Evolutionary conservation across 2,113 vertebrate genomes (phyloP).

Genomic region (Calidris pugnax): DNA sequence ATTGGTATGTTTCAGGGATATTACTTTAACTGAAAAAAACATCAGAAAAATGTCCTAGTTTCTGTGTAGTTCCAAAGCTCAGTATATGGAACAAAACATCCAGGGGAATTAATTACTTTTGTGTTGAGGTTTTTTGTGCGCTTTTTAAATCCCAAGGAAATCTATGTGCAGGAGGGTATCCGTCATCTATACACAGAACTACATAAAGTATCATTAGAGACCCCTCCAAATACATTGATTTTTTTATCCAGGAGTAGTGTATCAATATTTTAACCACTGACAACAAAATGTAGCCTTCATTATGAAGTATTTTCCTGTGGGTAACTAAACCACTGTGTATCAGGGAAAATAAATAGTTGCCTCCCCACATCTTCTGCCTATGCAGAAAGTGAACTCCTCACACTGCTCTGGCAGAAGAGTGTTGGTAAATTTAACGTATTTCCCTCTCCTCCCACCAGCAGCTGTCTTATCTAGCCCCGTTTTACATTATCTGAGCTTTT

Average conservation of each 20-base stretch:
- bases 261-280: constrained; percentile 41
- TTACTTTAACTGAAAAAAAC: constrained; percentile 34
- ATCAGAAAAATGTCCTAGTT: constrained; percentile 49
- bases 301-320: constrained; percentile 33
- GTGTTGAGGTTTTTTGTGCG: not conserved
- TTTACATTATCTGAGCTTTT: not conserved
- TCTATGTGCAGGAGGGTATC: not conserved
- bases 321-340: not conserved
- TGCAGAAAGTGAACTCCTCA: not conserved
- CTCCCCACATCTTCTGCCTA: not conserved
- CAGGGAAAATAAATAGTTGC: constrained; percentile 12
- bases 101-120: constrained; percentile 59
- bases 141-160: constrained; percentile 45
- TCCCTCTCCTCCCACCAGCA: not conserved
- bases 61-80: constrained; percentile 39
- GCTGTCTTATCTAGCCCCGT: not conserved
- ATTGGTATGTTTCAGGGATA: constrained; percentile 14
- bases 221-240: constrained; percentile 9
- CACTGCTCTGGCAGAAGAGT: not conserved
- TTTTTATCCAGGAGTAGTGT: not conserved
- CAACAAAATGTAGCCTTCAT: constrained; percentile 2
- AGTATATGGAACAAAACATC: constrained; percentile 44
- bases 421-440: not conserved
- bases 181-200: constrained; percentile 26
- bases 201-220: constrained; percentile 33